Evolutionary conservation across 2,888 invertebrate genomes (phyloP).

Genomic region (Drosophila colorata): DNA sequence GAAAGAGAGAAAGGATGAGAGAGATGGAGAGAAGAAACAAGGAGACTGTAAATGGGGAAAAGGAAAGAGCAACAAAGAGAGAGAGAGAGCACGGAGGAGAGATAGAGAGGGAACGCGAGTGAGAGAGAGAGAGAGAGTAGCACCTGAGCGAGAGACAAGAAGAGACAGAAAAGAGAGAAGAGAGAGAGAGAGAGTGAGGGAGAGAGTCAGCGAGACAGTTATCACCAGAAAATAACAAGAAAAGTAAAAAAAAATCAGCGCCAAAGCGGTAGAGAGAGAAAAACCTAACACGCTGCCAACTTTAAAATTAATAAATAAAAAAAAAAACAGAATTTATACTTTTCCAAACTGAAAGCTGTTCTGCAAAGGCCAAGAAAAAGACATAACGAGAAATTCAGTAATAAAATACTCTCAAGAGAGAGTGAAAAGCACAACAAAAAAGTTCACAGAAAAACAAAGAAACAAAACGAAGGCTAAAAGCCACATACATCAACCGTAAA

Average conservation of each 20-base stretch:
- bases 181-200: too few relatives aligned
- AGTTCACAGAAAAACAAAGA: background rate
- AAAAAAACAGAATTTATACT: too few relatives aligned
- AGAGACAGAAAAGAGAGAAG: too few relatives aligned
- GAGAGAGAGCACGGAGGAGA: background rate
- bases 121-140: too few relatives aligned
- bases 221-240: too few relatives aligned
- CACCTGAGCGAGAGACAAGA: too few relatives aligned
- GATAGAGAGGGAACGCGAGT: background rate
- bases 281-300: too few relatives aligned
- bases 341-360: background rate
- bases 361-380: background rate
- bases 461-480: background rate
- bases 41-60: too few relatives aligned
- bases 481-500: background rate
- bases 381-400: background rate
- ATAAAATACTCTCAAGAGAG: background rate
- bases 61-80: background rate
- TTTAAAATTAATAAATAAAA: too few relatives aligned
- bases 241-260: too few relatives aligned
- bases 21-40: background rate
- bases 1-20: background rate
- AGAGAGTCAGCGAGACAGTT: too few relatives aligned
- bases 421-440: background rate
- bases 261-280: background rate